Base-by-base conservation (phyloP, 2,888 invertebrate species). In the Exephanes ischioxanthus region DNA sequence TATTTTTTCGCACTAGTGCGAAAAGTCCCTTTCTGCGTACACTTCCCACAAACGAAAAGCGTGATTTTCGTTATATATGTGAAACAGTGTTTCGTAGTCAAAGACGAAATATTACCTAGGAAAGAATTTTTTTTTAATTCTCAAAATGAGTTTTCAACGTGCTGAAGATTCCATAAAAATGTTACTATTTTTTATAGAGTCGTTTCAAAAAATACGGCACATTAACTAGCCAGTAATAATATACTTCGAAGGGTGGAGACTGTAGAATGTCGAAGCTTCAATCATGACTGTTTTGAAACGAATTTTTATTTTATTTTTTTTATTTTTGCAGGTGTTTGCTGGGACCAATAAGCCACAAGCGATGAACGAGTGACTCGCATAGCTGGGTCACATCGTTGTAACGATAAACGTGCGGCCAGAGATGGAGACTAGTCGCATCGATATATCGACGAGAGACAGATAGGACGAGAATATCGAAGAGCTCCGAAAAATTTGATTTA, bases 391-490 rank as follows among this genome's bases (percentile, higher is more conserved):
- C n/a, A 71, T 33, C 71, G 71, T 63, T 14, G 9, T 11, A 55
- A 55, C 19, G 41, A 67, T 45, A 75, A 81, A 19, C 30, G 19
- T 37, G 19, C 16, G 16, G 67, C 63, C 58, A 72, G 71, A 79
- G 78, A 88, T 87, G 88, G 88, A 87, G 86, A 73, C 83, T 80
- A 83, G 76, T 71, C 70, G 80, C 68, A 55, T 78, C 73, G 82
- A 78, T 81, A 66, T 80, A 26, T 75, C 83, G 51, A 82, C 78
- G 82, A 83, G 85, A 75, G 79, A 80, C 80, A 88, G 87, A 88
- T 88, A 88, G 80, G 71, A 86, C 70, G 45, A 82, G 68, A 73
- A 55, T 30, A 78, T 75, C 41, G 26, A 45, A 53, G 73, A 33
- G 30, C n/a, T 48, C 58, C 70, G 66, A 78, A 73, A 55, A 30